These are phyloP conservation scores for Sylvietta virens DNA, from an alignment of 2,113 vertebrate genomes.

Conservation along the genomic window DNA sequence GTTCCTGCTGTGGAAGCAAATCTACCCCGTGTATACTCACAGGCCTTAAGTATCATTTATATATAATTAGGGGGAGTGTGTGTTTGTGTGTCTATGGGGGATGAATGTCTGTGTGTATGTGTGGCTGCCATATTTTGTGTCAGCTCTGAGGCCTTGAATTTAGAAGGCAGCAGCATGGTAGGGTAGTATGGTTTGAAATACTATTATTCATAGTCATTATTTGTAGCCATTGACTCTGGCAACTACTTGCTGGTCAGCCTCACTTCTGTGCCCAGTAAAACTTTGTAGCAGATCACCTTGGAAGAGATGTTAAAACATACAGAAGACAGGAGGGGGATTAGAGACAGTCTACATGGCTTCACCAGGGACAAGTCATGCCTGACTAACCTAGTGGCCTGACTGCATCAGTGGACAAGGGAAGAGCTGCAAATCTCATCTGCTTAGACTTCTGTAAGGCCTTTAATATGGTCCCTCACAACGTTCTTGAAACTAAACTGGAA, in stretches of 20 bases:
- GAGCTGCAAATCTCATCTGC: not conserved
- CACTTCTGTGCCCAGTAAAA: not conserved
- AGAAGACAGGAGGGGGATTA: not conserved
- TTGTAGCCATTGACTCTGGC: not conserved
- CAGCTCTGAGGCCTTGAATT: not conserved
- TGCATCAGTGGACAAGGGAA: not conserved
- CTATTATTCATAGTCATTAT: not conserved
- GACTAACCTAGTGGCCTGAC: not conserved
- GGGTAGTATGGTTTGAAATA: not conserved
- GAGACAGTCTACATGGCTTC: not conserved
- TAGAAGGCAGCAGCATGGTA: not conserved
- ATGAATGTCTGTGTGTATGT: not conserved
- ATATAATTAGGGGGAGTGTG: not conserved
- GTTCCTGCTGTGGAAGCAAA: not conserved
- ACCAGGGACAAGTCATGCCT: not conserved
- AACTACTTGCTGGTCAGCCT: not conserved
- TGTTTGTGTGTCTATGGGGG: too few species aligned
- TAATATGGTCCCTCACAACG: not conserved
- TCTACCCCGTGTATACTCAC: not conserved
- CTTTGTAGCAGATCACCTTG: not conserved
- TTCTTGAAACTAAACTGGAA: not conserved
- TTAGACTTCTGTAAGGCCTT: not conserved
- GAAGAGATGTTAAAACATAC: not conserved
- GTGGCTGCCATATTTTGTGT: not conserved
- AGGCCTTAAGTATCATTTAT: not conserved